phyloP scores from a whole-genome alignment of 2,888 invertebrate genomes.

The Polymixis lichenea region DNA sequence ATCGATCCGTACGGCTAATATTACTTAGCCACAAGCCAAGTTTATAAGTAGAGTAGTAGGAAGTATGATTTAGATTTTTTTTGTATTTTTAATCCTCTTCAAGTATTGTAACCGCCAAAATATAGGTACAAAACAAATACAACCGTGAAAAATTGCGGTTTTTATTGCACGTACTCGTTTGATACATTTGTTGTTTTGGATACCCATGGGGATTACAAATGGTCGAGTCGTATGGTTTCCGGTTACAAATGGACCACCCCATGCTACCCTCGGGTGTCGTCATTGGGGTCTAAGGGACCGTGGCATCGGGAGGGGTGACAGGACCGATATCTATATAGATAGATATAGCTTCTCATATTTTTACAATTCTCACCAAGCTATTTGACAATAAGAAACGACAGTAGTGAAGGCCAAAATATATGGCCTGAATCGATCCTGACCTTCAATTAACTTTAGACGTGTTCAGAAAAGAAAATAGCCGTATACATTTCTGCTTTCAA shows the following conservation, averaged over 20 bases:
- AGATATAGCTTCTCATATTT: background rate
- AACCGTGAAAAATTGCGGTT: conserved; percentile 5
- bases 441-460: background rate
- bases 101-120: background rate
- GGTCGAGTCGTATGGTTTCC: conserved; percentile 52
- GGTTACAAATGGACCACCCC: conserved; percentile 59
- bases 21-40: too few species aligned
- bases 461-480: background rate
- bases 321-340: conserved; percentile 10
- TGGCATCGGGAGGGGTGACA: background rate
- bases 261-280: conserved; percentile 52
- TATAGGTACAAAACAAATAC: conserved; percentile 4
- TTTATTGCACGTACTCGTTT: conserved; percentile 29
- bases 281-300: conserved; percentile 31
- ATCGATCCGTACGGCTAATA: too few species aligned
- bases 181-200: conserved; percentile 42
- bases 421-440: background rate
- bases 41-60: too few species aligned
- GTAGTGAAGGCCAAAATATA: background rate
- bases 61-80: too few species aligned
- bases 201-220: conserved; percentile 47
- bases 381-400: conserved; percentile 2
- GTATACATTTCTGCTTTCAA: background rate
- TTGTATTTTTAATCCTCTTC: background rate
- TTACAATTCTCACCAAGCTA: background rate